These are phyloP conservation scores for Lamprotornis superbus DNA, from an alignment of 2,113 vertebrate species.

Conservation along the genomic window DNA sequence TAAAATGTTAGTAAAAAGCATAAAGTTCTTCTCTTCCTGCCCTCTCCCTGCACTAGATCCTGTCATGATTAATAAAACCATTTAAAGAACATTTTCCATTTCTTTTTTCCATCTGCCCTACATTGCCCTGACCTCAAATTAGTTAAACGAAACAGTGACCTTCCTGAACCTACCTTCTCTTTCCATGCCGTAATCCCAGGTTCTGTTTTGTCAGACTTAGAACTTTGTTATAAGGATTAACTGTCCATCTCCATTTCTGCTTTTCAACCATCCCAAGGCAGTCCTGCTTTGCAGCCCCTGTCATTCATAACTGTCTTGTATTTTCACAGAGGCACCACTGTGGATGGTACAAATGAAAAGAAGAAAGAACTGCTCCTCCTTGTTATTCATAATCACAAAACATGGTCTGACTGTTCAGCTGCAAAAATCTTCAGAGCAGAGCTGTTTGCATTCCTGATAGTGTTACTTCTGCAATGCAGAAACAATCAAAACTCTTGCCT, in stretches of 20 bases:
- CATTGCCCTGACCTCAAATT: slow-evolving; percentile 36
- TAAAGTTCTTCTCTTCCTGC: background rate
- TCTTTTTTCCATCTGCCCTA: slow-evolving; percentile 15
- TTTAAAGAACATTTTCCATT: slow-evolving; percentile 12
- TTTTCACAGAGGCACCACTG: background rate
- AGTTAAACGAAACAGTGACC: slow-evolving; percentile 15
- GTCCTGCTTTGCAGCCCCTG: background rate
- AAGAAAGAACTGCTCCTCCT: background rate
- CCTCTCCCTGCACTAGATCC: background rate
- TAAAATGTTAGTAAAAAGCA: background rate
- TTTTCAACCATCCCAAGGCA: background rate
- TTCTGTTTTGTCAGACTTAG: background rate
- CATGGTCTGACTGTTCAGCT: background rate
- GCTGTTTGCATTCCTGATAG: background rate
- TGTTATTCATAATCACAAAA: background rate
- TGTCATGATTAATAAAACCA: background rate
- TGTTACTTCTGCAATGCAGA: background rate
- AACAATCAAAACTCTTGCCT: background rate
- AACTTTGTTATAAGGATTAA: background rate
- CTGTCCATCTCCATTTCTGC: background rate
- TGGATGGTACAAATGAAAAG: background rate
- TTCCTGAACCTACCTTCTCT: background rate
- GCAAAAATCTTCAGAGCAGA: background rate
- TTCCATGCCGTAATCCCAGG: background rate
- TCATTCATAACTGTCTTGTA: background rate